phyloP scores from a whole-genome alignment of 37 sponge, comb jelly and placozoan genomes.

The Mnemiopsis leidyi region DNA sequence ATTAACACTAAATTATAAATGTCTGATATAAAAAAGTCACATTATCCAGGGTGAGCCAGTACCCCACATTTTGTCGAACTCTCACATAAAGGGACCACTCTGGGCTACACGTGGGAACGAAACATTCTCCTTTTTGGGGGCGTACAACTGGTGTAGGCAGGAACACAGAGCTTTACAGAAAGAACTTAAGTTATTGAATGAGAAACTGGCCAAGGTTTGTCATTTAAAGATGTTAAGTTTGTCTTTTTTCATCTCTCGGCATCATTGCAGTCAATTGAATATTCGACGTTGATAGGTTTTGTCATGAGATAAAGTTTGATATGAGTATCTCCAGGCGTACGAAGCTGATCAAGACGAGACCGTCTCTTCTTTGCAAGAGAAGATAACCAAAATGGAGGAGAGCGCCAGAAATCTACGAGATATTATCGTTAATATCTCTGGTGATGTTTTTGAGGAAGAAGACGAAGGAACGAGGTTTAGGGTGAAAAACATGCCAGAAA shows the following conservation, averaged over 20 bases:
- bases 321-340: too few relatives aligned
- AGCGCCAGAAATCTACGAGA: neutral
- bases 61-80: slow-evolving; percentile 12
- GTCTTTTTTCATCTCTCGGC: too few relatives aligned
- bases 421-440: neutral
- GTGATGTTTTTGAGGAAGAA: neutral
- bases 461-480: slow-evolving; percentile 16
- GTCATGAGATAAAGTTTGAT: too few relatives aligned
- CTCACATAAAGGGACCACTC: slow-evolving; percentile 23
- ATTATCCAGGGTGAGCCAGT: slow-evolving; percentile 13
- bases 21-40: too few relatives aligned
- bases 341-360: too few relatives aligned
- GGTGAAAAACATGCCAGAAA: slow-evolving; percentile 54
- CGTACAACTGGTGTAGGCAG: slow-evolving; percentile 46
- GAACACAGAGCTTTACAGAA: neutral
- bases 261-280: too few relatives aligned
- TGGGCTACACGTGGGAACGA: slow-evolving; percentile 9
- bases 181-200: neutral
- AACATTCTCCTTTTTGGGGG: slow-evolving; percentile 44
- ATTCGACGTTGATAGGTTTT: too few relatives aligned
- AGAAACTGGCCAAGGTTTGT: slow-evolving; percentile 9
- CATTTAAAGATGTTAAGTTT: too few relatives aligned
- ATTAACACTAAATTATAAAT: too few relatives aligned
- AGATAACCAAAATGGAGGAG: neutral
- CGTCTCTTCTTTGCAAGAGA: neutral